Evolutionary conservation across 2,797 vertebrate species (phyloP).

Genomic region (Sparidentex hasta): DNA sequence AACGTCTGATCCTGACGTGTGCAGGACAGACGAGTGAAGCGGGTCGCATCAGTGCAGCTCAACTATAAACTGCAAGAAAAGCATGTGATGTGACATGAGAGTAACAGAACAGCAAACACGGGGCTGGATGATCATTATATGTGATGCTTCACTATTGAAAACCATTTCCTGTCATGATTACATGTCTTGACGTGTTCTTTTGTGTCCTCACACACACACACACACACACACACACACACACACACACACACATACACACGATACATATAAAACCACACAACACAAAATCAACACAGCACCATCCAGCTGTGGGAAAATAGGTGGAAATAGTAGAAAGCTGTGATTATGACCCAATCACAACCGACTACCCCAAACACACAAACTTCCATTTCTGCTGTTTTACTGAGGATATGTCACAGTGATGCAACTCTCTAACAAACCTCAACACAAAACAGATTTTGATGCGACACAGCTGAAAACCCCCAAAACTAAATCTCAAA

Average conservation of each 20-base stretch:
- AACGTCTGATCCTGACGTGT: neutral
- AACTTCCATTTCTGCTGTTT: neutral
- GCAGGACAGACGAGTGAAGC: neutral
- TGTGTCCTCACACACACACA: neutral
- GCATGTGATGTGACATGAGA: neutral
- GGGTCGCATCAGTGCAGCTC: neutral
- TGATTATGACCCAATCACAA: neutral
- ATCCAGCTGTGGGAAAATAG: constrained; percentile 4
- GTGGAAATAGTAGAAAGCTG: constrained; percentile 7
- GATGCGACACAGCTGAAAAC: neutral
- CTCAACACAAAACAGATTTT: neutral
- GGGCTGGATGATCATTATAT: neutral
- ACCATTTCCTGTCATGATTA: constrained; percentile 10
- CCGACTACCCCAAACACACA: neutral
- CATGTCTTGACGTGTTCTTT: neutral
- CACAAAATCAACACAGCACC: neutral
- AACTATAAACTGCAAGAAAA: neutral
- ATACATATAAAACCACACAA: neutral
- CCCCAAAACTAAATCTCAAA: neutral
- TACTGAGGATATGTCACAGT: neutral
- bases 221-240: neutral
- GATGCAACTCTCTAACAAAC: neutral
- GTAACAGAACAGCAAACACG: neutral
- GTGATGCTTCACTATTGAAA: constrained; percentile 1
- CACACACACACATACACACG: neutral